Conservation (phyloP, 2,113 vertebrate genomes). For the Eurystomus gularis region DNA sequence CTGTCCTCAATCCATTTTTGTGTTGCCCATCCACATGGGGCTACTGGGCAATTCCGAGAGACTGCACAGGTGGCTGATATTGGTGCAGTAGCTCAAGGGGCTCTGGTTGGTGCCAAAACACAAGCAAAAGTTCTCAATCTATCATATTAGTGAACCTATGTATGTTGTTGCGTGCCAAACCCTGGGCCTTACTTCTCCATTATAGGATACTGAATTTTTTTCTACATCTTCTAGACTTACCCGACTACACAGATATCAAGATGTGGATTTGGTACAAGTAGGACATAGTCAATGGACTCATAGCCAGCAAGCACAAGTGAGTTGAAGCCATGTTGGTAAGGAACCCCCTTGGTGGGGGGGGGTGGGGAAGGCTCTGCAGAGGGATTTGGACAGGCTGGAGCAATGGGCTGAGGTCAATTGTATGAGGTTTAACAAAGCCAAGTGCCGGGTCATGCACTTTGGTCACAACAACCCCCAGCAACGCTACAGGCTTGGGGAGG, state of each 20-base stretch:
- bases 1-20: neutral
- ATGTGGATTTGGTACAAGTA: neutral
- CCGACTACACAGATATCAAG: neutral
- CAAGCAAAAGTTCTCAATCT: neutral
- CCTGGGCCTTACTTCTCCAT: neutral
- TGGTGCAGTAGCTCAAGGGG: neutral
- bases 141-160: neutral
- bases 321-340: fast-evolving
- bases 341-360: no score
- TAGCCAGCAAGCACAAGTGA: neutral
- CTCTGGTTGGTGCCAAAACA: neutral
- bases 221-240: neutral
- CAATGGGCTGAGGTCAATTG: no score
- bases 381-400: no score
- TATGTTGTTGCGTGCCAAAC: neutral
- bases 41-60: neutral
- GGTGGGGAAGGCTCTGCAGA: no score
- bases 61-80: neutral
- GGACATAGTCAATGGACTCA: neutral
- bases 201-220: neutral
- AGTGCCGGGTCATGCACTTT: no score
- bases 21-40: fast-evolving
- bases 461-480: no score
- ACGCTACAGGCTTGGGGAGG: no score
- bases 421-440: no score